Evolutionary conservation across 2,797 vertebrate genomes (phyloP), one percentile per base, ranked within the genome.

Genomic region (Fringilla coelebs): DNA sequence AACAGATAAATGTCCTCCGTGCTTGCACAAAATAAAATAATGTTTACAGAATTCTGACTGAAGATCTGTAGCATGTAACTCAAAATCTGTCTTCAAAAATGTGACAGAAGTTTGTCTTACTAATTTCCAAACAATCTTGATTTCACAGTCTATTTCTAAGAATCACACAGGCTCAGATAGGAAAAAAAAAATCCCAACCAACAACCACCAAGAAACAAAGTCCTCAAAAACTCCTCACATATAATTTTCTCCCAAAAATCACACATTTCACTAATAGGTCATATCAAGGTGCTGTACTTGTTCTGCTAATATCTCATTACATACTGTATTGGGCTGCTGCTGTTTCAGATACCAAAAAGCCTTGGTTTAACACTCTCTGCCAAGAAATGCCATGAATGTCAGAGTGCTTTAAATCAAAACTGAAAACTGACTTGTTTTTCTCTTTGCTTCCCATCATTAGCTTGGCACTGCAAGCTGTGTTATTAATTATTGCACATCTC

Each of bases 401-500:
- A 89, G 26, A 67, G 54, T 51, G 31, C 2, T 93, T 95, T 93
- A 94, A 94, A 93, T 93, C 73, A 93, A 92, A 85, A 81, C 57
- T 75, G 49, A 91, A 94, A 93, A 75, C 54, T 72, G 54, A 74
- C 85, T 93, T 94, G 73, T 68, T 94, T 94, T 94, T 75, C 41
- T 43, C 34, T 91, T 78, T 84, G 62, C 76, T 94, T 94, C 88
- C 85, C 73, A 75, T 88, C 73, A 95, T 93, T 90, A 94, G 7
- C 43, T 93, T 91, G 79, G 85, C 88, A 84, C 40, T 62, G 43
- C 46, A 94, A 93, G 18, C 51, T 95, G 62, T 78, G 74, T 84
- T 94, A 94, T 91, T 94, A 94, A 94, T 90, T 95, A 95, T 54
- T 90, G 55, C 60, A 79, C 45, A 68, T 72, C 40, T 79, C 38